A percentile compares a stretch with the other conserved stretches of the same genome.
phyloP scores from a whole-genome alignment of 2,797 vertebrate species.

The Selene dorsalis region DNA sequence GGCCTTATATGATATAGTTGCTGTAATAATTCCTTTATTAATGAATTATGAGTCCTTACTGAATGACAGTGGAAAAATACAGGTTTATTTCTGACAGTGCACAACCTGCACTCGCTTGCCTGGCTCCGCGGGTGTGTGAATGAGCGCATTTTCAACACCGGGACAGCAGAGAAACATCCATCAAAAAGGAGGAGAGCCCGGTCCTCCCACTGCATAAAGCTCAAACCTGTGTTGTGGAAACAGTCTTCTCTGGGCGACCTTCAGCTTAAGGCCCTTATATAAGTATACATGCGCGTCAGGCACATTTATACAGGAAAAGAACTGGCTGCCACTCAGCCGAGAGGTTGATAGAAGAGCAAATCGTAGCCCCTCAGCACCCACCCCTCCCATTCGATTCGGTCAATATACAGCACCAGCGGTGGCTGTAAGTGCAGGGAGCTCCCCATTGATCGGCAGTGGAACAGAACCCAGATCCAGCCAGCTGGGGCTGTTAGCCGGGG shows the following conservation, averaged over 20 bases:
- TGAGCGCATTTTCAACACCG: slow-evolving; percentile 32
- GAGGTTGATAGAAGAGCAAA: slow-evolving; percentile 33
- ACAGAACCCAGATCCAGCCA: slow-evolving; percentile 75
- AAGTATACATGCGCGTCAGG: slow-evolving; percentile 7
- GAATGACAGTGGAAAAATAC: slow-evolving; percentile 22
- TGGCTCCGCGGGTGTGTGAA: slow-evolving; percentile 29
- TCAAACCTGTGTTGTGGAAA: slow-evolving; percentile 56
- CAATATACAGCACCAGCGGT: slow-evolving; percentile 50
- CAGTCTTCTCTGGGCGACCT: slow-evolving; percentile 51
- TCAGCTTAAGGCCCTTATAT: slow-evolving; percentile 46
- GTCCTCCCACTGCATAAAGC: slow-evolving; percentile 32
- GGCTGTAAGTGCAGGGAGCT: slow-evolving; percentile 69
- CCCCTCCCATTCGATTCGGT: slow-evolving; percentile 35
- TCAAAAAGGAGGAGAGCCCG: slow-evolving; percentile 41
- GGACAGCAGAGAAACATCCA: slow-evolving; percentile 40
- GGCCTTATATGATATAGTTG: slow-evolving; percentile 39
- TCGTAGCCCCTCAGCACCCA: slow-evolving; percentile 5
- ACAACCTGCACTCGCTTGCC: slow-evolving; percentile 11
- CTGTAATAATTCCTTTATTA: slow-evolving; percentile 44
- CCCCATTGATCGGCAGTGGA: slow-evolving; percentile 73
- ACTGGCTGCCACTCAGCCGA: slow-evolving; percentile 47
- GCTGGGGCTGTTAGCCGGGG: slow-evolving; percentile 78
- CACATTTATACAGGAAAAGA: slow-evolving; percentile 49
- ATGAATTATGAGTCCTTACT: slow-evolving; percentile 23
- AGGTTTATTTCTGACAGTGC: slow-evolving; percentile 31